Evolutionary conservation across 2,113 vertebrate genomes (phyloP), one percentile per base, ranked within the genome.

Genomic region (Illadopsis cleaveri): DNA sequence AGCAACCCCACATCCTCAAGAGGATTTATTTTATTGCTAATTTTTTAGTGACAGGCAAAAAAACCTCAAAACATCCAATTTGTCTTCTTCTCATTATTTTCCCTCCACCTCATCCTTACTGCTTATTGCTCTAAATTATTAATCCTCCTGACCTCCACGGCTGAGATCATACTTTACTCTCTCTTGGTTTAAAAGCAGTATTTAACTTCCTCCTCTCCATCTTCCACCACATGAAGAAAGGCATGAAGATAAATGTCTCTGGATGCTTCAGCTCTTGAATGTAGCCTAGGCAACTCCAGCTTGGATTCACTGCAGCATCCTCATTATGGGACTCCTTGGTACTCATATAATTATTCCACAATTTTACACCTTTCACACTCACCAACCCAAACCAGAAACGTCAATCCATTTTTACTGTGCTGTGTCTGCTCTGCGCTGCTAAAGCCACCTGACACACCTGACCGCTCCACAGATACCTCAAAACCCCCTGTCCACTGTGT

Each of bases 281-380:
- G 1, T 13, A 83, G 25, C 42, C 44, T 25, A 54, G 24, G 44
- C 1, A 75, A 25, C 22, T 50, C 23, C 51, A 75, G 30, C 33
- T 91, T 70, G 44, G 19, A 82, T 44, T 79, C 42, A 54, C 45
- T 37, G 17, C 28, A 60, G 40, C 6, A 10, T 28, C 21, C 18
- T 89, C n/a, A 50, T 24, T 35, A 53, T 0, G 1, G 25, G 20
- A 57, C 13, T 75, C 45, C 31, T 60, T 42, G 19, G 33, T 45
- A 76, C 45, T 70, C 38, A 51, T 0, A 0, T n/a, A 80, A 75
- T 40, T 93, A 31, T 68, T 73, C 27, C 0, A 0, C n/a, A 89
- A 21, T 35, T 69, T 19, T 47, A 68, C 13, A 69, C 8, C 12
- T 75, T 73, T 56, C 2, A 5, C 0, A 2, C n/a, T 84, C 45